Conservation (phyloP, 2,797 vertebrate species). For the Lagodon rhomboides region DNA sequence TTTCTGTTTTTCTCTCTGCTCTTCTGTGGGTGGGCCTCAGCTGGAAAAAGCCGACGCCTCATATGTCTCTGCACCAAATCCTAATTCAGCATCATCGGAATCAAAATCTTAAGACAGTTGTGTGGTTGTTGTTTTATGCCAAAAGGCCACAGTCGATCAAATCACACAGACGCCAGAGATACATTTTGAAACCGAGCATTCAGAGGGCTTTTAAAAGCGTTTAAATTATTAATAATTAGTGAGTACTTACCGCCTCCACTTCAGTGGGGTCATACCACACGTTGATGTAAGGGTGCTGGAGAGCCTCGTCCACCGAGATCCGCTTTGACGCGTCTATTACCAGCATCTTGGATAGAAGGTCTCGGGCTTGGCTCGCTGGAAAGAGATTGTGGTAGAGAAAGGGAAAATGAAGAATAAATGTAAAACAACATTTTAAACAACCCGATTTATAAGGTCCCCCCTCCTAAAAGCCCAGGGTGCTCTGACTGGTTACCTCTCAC, state of each 20-base stretch:
- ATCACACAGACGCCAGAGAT: too few relatives aligned
- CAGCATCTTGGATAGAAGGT: slow-evolving; percentile 98
- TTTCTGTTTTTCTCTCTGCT: too few relatives aligned
- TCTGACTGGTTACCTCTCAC: too few relatives aligned
- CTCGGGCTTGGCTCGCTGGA: slow-evolving; percentile 97
- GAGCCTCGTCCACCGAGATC: slow-evolving; percentile 97
- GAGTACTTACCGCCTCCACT: slow-evolving; percentile 94
- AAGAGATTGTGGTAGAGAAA: slow-evolving; percentile 39
- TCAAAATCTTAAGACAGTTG: background rate
- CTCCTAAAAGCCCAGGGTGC: too few relatives aligned
- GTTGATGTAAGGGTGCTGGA: slow-evolving; percentile 98
- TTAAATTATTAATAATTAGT: background rate
- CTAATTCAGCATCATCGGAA: background rate
- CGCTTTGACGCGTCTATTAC: slow-evolving; percentile 98
- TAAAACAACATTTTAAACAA: background rate
- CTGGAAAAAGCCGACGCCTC: background rate
- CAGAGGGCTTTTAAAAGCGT: background rate
- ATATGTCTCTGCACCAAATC: background rate
- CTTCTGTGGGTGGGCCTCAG: background rate
- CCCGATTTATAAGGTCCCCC: too few relatives aligned
- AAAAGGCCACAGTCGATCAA: background rate
- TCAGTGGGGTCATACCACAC: slow-evolving; percentile 98
- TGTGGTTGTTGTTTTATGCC: background rate
- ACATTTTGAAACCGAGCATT: background rate
- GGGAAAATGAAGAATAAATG: background rate